Conservation (phyloP, 64 coral and sea anemone genomes). For the Montipora foliosa region DNA sequence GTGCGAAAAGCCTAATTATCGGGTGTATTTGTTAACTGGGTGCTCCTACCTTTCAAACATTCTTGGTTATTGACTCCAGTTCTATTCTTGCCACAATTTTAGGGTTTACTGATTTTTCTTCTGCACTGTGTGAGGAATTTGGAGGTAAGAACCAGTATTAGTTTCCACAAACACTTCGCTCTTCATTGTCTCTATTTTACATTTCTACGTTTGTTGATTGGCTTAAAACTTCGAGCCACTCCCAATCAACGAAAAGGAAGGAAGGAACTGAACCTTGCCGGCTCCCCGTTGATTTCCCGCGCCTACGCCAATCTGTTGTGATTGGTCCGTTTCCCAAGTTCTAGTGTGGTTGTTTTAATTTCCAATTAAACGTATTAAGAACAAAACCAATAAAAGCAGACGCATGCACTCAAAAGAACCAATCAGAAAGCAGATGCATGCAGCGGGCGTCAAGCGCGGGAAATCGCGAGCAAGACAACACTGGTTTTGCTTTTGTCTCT, state of each 20-base stretch:
- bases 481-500: no score
- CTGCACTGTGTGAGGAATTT: conserved; percentile 29
- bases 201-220: not conserved
- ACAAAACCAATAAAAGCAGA: no score
- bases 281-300: no score
- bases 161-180: not conserved
- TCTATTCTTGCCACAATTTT: not conserved
- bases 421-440: no score
- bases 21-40: not conserved
- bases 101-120: conserved; percentile 39
- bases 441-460: no score
- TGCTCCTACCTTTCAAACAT: not conserved
- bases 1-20: no score
- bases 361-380: no score
- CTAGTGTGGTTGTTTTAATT: no score
- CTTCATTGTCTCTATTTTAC: not conserved
- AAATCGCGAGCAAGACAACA: no score
- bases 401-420: no score
- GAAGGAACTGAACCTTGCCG: not conserved
- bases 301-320: no score
- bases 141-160: conserved; percentile 4
- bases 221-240: not conserved
- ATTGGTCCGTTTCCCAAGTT: no score
- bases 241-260: not conserved
- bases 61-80: not conserved